A percentile compares a stretch with the other conserved stretches of the same genome.
phyloP scores from a whole-genome alignment of 2,888 invertebrate genomes.

The Phorcus lineatus region DNA sequence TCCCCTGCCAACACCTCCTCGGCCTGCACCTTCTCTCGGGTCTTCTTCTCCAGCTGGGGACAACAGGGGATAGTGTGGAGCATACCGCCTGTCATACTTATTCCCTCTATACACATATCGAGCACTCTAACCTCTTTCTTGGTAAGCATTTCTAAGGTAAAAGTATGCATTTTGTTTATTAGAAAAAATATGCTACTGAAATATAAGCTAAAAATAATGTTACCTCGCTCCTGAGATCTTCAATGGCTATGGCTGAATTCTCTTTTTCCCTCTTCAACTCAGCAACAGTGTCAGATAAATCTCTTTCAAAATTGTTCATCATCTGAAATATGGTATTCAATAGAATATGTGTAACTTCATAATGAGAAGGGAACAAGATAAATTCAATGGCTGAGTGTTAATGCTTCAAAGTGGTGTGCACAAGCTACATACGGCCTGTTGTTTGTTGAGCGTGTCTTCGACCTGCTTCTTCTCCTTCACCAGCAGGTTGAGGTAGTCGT shows the following conservation, averaged over 20 bases:
- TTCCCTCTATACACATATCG: no score
- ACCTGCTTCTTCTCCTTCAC: conserved; percentile 60
- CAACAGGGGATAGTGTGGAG: background rate
- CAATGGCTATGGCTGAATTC: conserved; percentile 48
- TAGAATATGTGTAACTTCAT: background rate
- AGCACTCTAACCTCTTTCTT: no score
- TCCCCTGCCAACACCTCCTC: conserved; percentile 56
- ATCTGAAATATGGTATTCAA: conserved; percentile 47
- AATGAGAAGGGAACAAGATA: background rate
- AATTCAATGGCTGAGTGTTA: background rate
- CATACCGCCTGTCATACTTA: background rate
- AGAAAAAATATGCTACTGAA: no score
- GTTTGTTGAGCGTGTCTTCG: conserved; percentile 57
- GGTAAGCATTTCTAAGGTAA: no score
- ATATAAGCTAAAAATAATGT: no score
- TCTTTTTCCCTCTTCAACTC: conserved; percentile 62
- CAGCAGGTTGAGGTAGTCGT: conserved; percentile 53
- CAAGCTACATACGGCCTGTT: conserved; percentile 54
- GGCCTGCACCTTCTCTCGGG: conserved; percentile 41
- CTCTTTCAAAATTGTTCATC: conserved; percentile 62
- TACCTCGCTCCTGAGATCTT: conserved; percentile 58
- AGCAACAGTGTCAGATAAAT: conserved; percentile 58
- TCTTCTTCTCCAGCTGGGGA: conserved; percentile 46
- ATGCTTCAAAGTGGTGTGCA: no score
- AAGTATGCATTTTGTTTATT: no score